Evolutionary conservation across 2,113 vertebrate genomes (phyloP).

Genomic region (Psilopsiagon aurifrons): DNA sequence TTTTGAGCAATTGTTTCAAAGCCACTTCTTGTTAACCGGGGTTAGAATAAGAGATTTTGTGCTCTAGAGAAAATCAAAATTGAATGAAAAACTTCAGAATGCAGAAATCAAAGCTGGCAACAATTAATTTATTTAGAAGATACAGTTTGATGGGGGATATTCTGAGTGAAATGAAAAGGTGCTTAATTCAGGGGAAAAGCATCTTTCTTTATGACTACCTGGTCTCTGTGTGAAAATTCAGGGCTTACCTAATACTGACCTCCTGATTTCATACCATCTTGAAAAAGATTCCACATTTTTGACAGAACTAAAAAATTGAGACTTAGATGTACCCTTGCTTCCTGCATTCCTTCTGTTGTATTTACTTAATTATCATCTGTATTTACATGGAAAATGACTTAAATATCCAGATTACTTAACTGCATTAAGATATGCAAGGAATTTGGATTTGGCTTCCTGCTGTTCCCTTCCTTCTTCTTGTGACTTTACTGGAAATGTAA

Average conservation of each 20-base stretch:
- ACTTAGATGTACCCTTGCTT: not conserved
- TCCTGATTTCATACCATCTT: not conserved
- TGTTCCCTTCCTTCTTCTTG: not conserved
- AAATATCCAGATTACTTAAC: not conserved
- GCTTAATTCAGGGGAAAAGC: accelerated
- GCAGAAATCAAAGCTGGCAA: not conserved
- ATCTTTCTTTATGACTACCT: not conserved
- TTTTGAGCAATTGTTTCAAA: conserved; percentile 31
- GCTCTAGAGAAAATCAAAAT: not conserved
- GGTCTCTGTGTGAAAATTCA: not conserved
- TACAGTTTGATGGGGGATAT: not conserved
- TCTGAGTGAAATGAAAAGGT: not conserved
- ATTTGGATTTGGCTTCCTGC: not conserved
- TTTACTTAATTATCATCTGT: not conserved
- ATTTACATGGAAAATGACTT: not conserved
- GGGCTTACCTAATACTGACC: not conserved
- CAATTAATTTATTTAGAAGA: not conserved
- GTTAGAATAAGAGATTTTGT: not conserved
- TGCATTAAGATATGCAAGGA: not conserved
- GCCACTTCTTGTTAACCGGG: not conserved
- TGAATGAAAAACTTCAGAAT: not conserved
- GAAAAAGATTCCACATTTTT: not conserved
- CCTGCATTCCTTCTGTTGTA: not conserved
- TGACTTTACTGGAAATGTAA: not conserved
- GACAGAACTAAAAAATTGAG: not conserved